These are phyloP conservation scores for Lepus townsendii DNA, from an alignment of 2,797 vertebrate genomes.

Conservation along the genomic window DNA sequence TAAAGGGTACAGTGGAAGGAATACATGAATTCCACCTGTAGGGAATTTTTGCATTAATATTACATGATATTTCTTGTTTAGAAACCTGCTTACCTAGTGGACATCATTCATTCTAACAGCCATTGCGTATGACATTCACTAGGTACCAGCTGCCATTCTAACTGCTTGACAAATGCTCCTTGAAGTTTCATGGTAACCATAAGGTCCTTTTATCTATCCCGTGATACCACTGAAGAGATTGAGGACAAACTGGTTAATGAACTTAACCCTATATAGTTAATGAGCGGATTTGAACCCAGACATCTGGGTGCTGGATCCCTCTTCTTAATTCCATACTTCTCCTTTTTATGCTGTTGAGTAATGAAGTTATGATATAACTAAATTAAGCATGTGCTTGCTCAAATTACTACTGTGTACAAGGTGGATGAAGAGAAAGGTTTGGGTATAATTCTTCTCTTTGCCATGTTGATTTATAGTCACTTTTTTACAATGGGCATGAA, in stretches of 20 bases:
- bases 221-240: neutral
- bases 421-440: neutral
- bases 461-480: neutral
- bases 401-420: neutral
- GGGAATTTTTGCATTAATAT: neutral
- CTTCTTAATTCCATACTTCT: neutral
- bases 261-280: neutral
- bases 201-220: neutral
- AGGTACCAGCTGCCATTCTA: neutral
- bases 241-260: neutral
- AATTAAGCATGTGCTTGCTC: neutral
- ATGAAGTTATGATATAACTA: neutral
- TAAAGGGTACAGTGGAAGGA: neutral
- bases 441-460: neutral
- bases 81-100: neutral
- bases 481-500: neutral
- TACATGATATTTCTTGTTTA: neutral
- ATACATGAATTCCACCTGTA: neutral
- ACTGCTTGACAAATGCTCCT: neutral
- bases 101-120: neutral
- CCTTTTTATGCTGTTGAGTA: neutral
- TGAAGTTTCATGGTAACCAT: neutral
- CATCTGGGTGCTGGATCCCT: neutral
- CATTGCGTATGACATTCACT: neutral
- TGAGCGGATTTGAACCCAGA: neutral